Conservation (phyloP, 2,888 invertebrate species). For the Busseola fusca region DNA sequence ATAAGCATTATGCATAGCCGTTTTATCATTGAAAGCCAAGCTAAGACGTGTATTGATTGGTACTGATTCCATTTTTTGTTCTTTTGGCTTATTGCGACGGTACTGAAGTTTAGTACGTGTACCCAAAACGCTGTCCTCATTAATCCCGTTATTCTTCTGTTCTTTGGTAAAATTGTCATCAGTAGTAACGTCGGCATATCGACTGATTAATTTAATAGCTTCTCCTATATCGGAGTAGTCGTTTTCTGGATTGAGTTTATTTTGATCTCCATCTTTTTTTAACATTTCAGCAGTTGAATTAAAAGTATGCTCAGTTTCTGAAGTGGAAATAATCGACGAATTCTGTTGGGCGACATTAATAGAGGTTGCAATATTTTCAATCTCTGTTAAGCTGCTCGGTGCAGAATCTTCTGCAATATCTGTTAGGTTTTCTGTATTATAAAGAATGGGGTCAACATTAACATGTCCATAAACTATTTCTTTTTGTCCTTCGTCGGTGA, state of each 20-base stretch:
- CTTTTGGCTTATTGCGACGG: conserved; percentile 80
- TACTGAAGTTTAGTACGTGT: conserved; percentile 85
- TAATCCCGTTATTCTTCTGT: conserved; percentile 74
- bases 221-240: conserved; percentile 86
- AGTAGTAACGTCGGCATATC: conserved; percentile 86
- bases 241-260: conserved; percentile 84
- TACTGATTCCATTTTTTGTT: conserved; percentile 64
- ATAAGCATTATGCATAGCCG: conserved; percentile 59
- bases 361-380: conserved; percentile 59
- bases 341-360: conserved; percentile 48
- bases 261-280: conserved; percentile 75
- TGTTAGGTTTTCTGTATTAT: conserved; percentile 70
- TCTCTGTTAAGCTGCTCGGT: conserved; percentile 52
- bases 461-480: conserved; percentile 85
- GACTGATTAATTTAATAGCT: conserved; percentile 86
- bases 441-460: conserved; percentile 81
- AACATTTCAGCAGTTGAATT: conserved; percentile 66
- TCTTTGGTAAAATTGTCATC: conserved; percentile 85
- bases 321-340: conserved; percentile 24
- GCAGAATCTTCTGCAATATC: conserved; percentile 54
- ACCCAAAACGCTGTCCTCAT: conserved; percentile 81
- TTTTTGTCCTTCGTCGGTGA: conserved; percentile 81
- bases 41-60: conserved; percentile 60
- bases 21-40: conserved; percentile 58
- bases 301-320: conserved; percentile 50